Evolutionary conservation across 2,797 vertebrate species (phyloP), one percentile per base, ranked within the genome.

Genomic region (Manis javanica): DNA sequence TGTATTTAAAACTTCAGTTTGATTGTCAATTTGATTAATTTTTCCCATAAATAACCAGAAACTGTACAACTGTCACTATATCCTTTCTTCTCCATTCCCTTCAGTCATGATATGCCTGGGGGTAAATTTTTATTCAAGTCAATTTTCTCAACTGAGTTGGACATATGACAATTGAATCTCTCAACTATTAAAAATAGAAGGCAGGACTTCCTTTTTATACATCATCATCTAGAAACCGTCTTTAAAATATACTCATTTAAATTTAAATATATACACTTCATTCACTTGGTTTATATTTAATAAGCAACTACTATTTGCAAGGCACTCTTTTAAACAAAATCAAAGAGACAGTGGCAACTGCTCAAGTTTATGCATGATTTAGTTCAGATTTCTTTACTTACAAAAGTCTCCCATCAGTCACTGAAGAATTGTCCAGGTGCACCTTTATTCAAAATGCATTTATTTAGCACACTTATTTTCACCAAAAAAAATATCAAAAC

Each of bases 401-500:
- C 19, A 66, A 63, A 7, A n/a, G 12, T 89, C 7, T 63, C 14
- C 31, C 69, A 85, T 42, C 88, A 78, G 66, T 6, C 69, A 68
- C 24, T 81, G 39, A 64, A 46, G 79, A 94, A 34, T 90, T 96
- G 96, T 95, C 46, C 29, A 90, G 86, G 19, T 87, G 7, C 57
- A 79, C 55, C 96, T 94, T 96, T 88, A 88, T 8, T 92, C 82
- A 63, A 94, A 94, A 46, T 63, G 91, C 69, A 95, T 69, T 69
- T 94, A 94, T 97, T 49, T 6, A 61, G 42, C 12, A 34, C 57
- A 23, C 68, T 82, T 96, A n/a, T 96, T 97, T 92, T 95, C 84
- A 94, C 89, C 49, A 98, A 98, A 94, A 39, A 95, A 64, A 39
- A 19, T 93, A 69, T 84, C 29, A 96, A 96, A 98, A 59, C 64